These are phyloP conservation scores for Orthonevra nobilis DNA, from an alignment of 2,888 invertebrate genomes.

Conservation along the genomic window DNA sequence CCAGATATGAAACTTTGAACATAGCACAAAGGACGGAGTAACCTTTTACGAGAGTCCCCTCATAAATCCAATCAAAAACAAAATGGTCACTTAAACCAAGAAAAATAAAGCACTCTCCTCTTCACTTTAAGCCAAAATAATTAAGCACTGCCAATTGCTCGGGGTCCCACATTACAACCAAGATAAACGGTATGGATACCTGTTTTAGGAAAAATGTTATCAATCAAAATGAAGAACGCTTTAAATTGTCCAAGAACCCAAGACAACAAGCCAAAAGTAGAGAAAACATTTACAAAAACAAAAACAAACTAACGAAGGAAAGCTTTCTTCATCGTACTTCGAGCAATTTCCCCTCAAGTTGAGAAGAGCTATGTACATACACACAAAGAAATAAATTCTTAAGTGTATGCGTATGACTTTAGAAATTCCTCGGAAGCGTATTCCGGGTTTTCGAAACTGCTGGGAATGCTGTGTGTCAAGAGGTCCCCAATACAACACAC, in stretches of 20 bases:
- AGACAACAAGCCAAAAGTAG: no score
- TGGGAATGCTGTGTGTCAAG: conserved; percentile 28
- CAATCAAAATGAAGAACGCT: conserved; percentile 62
- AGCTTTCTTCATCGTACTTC: conserved; percentile 31
- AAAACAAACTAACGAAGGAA: not conserved
- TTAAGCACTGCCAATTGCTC: conserved; percentile 38
- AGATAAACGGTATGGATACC: no score
- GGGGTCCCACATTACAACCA: conserved; percentile 15
- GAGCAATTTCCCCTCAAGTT: conserved; percentile 35
- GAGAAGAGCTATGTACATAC: conserved; percentile 5
- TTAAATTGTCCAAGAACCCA: no score
- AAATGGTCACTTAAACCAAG: conserved; percentile 11
- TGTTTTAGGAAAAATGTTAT: conserved; percentile 35
- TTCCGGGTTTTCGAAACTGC: conserved; percentile 16
- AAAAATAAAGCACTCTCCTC: no score
- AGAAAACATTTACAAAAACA: not conserved
- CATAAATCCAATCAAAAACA: no score
- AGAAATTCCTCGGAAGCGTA: conserved; percentile 1
- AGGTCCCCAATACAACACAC: conserved; percentile 5
- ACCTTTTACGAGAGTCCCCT: no score
- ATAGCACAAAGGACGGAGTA: no score
- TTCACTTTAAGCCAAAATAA: no score
- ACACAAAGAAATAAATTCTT: no score
- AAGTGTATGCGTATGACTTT: not conserved
- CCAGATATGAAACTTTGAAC: no score